These are phyloP conservation scores for Herpailurus yagouaroundi DNA, from an alignment of 2,113 vertebrate species.

Conservation along the genomic window DNA sequence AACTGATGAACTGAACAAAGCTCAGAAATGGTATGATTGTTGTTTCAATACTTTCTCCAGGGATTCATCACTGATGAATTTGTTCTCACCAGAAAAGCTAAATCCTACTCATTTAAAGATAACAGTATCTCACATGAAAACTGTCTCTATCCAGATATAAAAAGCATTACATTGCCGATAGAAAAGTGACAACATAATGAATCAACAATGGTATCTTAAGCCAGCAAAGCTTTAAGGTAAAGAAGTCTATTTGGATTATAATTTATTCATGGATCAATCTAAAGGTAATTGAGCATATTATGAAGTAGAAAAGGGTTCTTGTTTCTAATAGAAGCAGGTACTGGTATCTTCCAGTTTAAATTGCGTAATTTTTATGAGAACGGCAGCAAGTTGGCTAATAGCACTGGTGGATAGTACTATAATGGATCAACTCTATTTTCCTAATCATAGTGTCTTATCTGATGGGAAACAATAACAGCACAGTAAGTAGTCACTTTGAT, in stretches of 20 bases:
- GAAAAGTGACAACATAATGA: slow-evolving; percentile 90
- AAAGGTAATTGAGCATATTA: slow-evolving; percentile 88
- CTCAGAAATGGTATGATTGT: slow-evolving; percentile 85
- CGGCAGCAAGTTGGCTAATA: slow-evolving; percentile 46
- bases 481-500: slow-evolving; percentile 58
- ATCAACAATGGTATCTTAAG: slow-evolving; percentile 90
- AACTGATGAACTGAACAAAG: slow-evolving; percentile 84
- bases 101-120: slow-evolving; percentile 88
- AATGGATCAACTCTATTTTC: slow-evolving; percentile 39
- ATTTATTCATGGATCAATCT: slow-evolving; percentile 89
- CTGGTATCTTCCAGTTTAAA: slow-evolving; percentile 71
- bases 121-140: slow-evolving; percentile 87
- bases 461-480: slow-evolving; percentile 30
- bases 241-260: slow-evolving; percentile 86
- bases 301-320: slow-evolving; percentile 80
- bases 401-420: neutral
- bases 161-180: slow-evolving; percentile 86
- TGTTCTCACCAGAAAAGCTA: slow-evolving; percentile 87
- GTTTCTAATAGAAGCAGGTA: slow-evolving; percentile 77
- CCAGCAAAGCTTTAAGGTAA: slow-evolving; percentile 87
- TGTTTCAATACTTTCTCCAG: slow-evolving; percentile 85
- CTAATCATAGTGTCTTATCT: slow-evolving; percentile 43
- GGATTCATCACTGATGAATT: slow-evolving; percentile 89
- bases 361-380: slow-evolving; percentile 66
- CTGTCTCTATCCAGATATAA: slow-evolving; percentile 86